Base-by-base conservation (phyloP, 2,797 vertebrate species). In the Rhinophrynus dorsalis region DNA sequence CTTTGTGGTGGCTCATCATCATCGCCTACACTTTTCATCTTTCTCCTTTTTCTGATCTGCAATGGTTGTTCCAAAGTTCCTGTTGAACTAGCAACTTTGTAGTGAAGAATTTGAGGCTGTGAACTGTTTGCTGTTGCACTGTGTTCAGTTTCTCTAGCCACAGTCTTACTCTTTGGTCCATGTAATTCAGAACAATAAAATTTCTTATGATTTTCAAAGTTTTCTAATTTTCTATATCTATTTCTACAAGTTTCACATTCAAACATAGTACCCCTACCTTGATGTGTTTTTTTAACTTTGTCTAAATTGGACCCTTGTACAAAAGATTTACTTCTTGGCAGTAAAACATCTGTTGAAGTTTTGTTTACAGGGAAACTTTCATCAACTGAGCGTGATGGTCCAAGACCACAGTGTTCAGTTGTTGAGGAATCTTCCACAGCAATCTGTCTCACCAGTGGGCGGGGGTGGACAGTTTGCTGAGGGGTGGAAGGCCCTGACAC, bases 111-210 rank as follows among this genome's bases (percentile, higher is more conserved):
- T 51, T 91, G 80, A 5, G 93, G 88, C 12, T 94, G 91, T 0
- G 82, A 63, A 50, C 82, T 87, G 3, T 83, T 80, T 0, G 88
- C 79, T 70, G 86, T 81, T 1, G 88, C 82, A 69, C 94, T 91
- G 63, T 92, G 90, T 13, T 98, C 97, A 0, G 84, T 76, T 45
- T 98, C 95, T 80, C 94, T 88, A 32, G 88, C 24, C 9, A 84
- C 74, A 4, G 91, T 86, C 82, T 98, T 98, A 60, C 93, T 95
- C 88, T 98, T 99, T 76, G 97, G 97, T 77, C 96, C 97, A 1
- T 98, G 96, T 76, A 99, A 89, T 74, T 99, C 97, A 2, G 97
- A 99, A 75, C 97, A 99, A 77, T 97, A 99, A 88, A 98, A 99
- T 75, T 98, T 99, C 77, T 99, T 99, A 77, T 99, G 97, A 74